Percentiles rank a stretch among this genome's conserved stretches.
phyloP scores from a whole-genome alignment of 2,797 vertebrate genomes.

The Gallinago stenura region DNA sequence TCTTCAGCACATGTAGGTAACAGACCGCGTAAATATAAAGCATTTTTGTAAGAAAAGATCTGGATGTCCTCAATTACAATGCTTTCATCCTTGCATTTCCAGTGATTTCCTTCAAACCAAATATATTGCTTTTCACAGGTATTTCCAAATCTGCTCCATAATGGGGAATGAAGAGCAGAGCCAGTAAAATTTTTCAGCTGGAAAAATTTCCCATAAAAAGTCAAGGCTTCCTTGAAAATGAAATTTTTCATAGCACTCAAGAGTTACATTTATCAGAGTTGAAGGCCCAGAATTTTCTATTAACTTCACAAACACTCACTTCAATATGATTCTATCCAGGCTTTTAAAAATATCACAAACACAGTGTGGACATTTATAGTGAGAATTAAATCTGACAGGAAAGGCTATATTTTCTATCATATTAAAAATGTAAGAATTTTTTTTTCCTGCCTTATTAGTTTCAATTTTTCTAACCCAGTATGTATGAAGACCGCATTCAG shows the following conservation, averaged over 20 bases:
- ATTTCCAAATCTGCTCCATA: constrained; percentile 37
- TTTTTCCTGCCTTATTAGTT: background rate
- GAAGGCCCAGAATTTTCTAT: constrained; percentile 55
- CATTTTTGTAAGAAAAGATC: constrained; percentile 8
- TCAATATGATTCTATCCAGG: background rate
- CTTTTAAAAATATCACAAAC: background rate
- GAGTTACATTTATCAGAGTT: constrained; percentile 59
- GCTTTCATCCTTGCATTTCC: constrained; percentile 14
- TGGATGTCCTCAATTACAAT: constrained; percentile 39
- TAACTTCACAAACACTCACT: constrained; percentile 44
- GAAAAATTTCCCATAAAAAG: constrained; percentile 55
- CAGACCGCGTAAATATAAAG: background rate
- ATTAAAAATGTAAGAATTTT: background rate
- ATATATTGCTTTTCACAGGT: constrained; percentile 37
- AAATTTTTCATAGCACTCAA: constrained; percentile 65
- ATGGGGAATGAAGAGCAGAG: background rate
- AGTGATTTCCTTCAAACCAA: constrained; percentile 19
- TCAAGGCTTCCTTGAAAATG: constrained; percentile 58
- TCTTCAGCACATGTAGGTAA: background rate
- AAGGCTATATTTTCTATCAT: background rate
- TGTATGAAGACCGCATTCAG: background rate
- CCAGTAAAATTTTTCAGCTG: constrained; percentile 63
- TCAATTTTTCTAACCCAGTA: background rate
- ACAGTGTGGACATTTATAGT: background rate
- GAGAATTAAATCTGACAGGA: constrained; percentile 8